Percentiles rank a stretch among this genome's conserved stretches.
phyloP scores from a whole-genome alignment of 1,140 invertebrate species.

The Gryon sp. region DNA sequence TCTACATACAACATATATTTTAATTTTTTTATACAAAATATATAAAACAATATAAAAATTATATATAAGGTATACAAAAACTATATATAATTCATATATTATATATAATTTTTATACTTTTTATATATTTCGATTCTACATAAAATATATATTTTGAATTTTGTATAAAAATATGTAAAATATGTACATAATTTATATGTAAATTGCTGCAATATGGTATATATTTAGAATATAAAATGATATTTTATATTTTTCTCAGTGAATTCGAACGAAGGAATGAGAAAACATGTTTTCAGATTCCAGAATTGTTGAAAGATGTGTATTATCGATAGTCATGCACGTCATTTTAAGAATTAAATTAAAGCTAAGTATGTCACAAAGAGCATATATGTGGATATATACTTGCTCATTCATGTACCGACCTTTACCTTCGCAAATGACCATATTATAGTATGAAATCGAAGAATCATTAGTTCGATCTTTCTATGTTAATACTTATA shows the following conservation, averaged over 20 bases:
- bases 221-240: no score
- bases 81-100: no score
- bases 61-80: no score
- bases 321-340: slow-evolving; percentile 49
- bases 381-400: slow-evolving; percentile 42
- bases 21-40: no score
- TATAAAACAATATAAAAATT: no score
- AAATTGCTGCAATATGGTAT: no score
- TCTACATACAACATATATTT: no score
- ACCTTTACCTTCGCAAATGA: slow-evolving; percentile 57
- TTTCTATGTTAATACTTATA: slow-evolving; percentile 31
- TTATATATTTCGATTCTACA: no score
- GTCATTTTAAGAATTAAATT: slow-evolving; percentile 47
- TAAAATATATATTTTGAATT: no score
- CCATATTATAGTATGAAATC: slow-evolving; percentile 54
- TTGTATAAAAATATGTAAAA: no score
- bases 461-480: slow-evolving; percentile 57
- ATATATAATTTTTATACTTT: no score
- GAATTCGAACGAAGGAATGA: not conserved
- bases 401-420: slow-evolving; percentile 56
- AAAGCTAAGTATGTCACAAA: slow-evolving; percentile 51
- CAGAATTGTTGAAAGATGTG: slow-evolving; percentile 41
- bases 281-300: slow-evolving; percentile 52
- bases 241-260: not conserved
- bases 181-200: no score